Base-by-base conservation (phyloP, 2,888 invertebrate genomes). In the Stenodera caucasica region DNA sequence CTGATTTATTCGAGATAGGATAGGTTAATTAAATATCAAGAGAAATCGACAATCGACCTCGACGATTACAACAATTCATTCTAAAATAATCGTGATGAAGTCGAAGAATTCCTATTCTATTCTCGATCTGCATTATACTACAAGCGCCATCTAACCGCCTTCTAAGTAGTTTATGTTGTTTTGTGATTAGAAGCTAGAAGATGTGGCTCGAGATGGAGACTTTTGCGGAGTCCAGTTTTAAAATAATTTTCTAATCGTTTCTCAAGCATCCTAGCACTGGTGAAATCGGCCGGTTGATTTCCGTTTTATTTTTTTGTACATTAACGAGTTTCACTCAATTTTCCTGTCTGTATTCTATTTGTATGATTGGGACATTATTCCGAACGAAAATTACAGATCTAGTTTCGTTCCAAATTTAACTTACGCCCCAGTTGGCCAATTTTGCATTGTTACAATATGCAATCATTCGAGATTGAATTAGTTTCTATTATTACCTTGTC, bases 1-100 rank as follows among this genome's bases (percentile, higher is more conserved):
- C n/a, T 23, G 45, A 45, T 45, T 45, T 45, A 45, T 45, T 12
- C 45, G 4, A 45, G 12, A 45, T 45, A 23, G 45, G 45, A 23
- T 45, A 45, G 45, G 45, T 45, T 23, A 45, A 45, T 45, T 45
- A 45, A 45, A 45, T 45, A 45, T 23, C 45, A 45, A 45, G 45
- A 45, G 45, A 45, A 45, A 45, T 21, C 45, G 45, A 45, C 21
- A 23, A 45, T 9, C 23, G 45, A 45, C 45, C 45, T 45, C 45
- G 45, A 45, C 45, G 37, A 11, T 2, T 33, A 15, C 11, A 40
- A 40, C 15, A 40, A 40, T 18, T 40, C 37, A 15, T 15, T 37
- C 35, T 12, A 35, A 35, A 14, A 15, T 37, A 37, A 37, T 15
- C 37, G 5, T 18, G 18, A 37, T 40, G 15, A 18, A 11, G 15